These are phyloP conservation scores for Dolichopus griseipennis DNA, from an alignment of 2,888 invertebrate genomes.

Conservation along the genomic window DNA sequence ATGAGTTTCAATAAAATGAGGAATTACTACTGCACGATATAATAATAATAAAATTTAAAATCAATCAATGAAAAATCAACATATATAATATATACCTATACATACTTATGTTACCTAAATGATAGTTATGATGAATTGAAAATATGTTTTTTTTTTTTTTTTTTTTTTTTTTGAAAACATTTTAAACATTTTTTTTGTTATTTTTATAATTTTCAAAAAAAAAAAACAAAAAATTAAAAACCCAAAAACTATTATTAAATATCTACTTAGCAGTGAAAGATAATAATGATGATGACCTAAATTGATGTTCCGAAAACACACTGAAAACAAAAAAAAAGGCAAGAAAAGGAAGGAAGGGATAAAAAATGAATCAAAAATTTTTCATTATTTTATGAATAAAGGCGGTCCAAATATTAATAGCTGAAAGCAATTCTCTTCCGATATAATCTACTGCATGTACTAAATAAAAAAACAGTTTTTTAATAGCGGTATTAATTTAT, in stretches of 20 bases:
- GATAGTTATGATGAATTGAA: slow-evolving; percentile 1
- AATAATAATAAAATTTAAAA: background rate
- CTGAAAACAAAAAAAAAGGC: too few relatives aligned
- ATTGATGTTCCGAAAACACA: background rate
- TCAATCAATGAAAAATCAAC: background rate
- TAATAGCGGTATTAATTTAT: too few relatives aligned
- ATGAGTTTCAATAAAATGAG: too few relatives aligned
- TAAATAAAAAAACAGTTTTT: too few relatives aligned
- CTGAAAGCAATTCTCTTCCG: background rate
- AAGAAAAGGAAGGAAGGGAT: too few relatives aligned
- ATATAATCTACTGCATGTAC: background rate
- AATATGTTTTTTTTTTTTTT: background rate
- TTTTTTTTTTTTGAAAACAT: too few relatives aligned
- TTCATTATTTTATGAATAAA: background rate
- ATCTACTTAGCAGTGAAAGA: background rate
- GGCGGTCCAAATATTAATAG: background rate
- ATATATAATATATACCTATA: too few relatives aligned
- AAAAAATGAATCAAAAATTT: background rate
- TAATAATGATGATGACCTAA: background rate
- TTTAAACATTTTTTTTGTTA: background rate
- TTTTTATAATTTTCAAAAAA: background rate
- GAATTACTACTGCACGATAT: background rate
- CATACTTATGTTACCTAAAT: background rate
- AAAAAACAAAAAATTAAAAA: too few relatives aligned
- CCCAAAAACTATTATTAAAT: background rate